Conservation (phyloP, 1,140 invertebrate genomes). For the Eurosta solidaginis region DNA sequence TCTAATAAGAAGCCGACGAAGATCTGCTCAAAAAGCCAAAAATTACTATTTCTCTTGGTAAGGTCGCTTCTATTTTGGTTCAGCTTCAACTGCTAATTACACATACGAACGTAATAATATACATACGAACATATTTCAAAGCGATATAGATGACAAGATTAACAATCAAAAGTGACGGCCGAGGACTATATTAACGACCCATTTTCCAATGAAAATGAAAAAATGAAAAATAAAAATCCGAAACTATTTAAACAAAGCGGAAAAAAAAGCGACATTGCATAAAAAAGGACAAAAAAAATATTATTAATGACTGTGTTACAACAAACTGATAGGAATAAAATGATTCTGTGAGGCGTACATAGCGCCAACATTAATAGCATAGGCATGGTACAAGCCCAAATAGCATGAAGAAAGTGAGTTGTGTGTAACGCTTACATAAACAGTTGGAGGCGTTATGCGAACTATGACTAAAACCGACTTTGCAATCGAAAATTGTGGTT, state of each 20-base stretch:
- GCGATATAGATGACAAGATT: no score
- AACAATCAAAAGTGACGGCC: no score
- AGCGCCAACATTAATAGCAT: not conserved
- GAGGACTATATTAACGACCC: not conserved
- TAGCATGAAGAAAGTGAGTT: not conserved
- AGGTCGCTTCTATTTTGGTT: no score
- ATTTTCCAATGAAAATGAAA: not conserved
- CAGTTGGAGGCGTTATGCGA: no score
- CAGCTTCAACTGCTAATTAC: no score
- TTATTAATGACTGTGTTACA: conserved; percentile 32
- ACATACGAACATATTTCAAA: no score
- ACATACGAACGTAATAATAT: no score
- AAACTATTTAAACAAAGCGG: not conserved
- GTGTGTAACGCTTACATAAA: no score
- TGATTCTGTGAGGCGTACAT: not conserved
- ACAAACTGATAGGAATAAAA: conserved; percentile 19
- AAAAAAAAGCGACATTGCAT: not conserved
- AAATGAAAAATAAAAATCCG: not conserved
- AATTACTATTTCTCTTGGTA: no score
- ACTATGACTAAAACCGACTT: no score
- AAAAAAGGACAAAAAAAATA: not conserved
- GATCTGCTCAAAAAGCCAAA: no score
- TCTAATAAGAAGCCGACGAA: no score
- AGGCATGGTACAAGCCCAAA: not conserved
- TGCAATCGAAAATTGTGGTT: not conserved